Evolutionary conservation across 2,888 invertebrate genomes (phyloP), one percentile per base, ranked within the genome.

Genomic region (Spialia ferax): DNA sequence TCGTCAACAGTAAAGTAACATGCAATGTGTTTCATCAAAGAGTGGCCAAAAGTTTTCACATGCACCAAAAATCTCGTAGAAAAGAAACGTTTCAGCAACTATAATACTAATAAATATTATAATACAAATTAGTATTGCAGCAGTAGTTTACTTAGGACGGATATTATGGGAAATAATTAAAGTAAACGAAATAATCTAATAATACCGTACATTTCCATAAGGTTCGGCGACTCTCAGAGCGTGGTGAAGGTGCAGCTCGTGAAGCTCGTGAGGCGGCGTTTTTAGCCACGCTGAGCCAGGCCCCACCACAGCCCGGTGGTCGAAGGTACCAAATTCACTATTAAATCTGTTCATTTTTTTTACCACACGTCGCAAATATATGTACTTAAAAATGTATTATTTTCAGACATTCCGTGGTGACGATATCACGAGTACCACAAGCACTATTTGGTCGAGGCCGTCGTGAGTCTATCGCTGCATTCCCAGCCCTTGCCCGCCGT

Each of bases 261-360:
- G 96, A 96, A 35, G 96, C 97, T 0, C 95, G 96, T 48, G 97
- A 97, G 82, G 96, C 97, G 0, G 97, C 97, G 11, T 97, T 97
- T 82, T 86, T 97, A 73, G 97, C 97, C 2, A 97, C 97, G 0
- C 91, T 97, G 11, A 97, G 97, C 70, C 96, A 96, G 78, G 96
- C 96, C 0, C 95, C 97, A 32, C 96, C 96, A 1, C 95, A 96
- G 62, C 95, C 97, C 0, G 97, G 97, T 0, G 97, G 97, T 0
- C 94, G 97, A 72, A 88, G 94, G 89, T 93, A 80, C 71, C 11
- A 60, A 4, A 26, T 1, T 54, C 13, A 13, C 18, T 5, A 23
- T 23, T 20, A 50, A 20, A 6, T 5, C 15, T 4, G 1, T 18
- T 8, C 8, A 20, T 52, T 48, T 20, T 2, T 32, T 32, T 32